Base-by-base conservation (phyloP, 2,888 invertebrate species). In the Tricholauxania praeusta region DNA sequence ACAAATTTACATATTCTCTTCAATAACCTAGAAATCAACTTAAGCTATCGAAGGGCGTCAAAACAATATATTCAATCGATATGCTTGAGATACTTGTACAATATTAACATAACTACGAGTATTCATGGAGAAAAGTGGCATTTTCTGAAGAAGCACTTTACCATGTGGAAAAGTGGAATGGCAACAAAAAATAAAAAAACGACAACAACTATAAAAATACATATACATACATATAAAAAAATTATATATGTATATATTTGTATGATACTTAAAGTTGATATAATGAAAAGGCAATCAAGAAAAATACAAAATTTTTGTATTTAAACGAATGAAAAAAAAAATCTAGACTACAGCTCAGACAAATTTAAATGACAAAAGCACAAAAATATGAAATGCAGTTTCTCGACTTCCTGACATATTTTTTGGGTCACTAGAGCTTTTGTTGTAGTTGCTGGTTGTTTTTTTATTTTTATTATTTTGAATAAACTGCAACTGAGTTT, bases 31-130 rank as follows among this genome's bases (percentile, higher is more conserved):
- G 28, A 57, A 22, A 57, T 19, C 22, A 57, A 6, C 19, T 55
- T 17, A 12, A 57, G 19, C 57, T 28, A 12, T 19, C 57, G 15
- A 22, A 28, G 57, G 57, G 57, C 57, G 57, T 57, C 57, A 57
- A 57, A 57, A 57, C 57, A 57, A 57, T 57, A 57, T 22, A 12
- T 55, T 57, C 28, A 7, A 57, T 57, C 57, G 57, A 57, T 57
- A 39, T 28, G 55, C 14, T 28, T 15, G 14, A 57, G 57, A 22
- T 57, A 57, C 57, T 57, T 12, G 57, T 15, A 28, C 19, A 57
- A 57, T 39, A 39, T 39, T 39, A 39, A 39, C 39, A 39, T 39
- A 39, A 39, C 39, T 39, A 39, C 28, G 22, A 57, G 55, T 57
- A 57, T 22, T 28, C 14, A 28, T 55, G 14, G 19, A 28, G 57